phyloP scores from a whole-genome alignment of 2,888 invertebrate species.

The Parnassius mnemosyne region DNA sequence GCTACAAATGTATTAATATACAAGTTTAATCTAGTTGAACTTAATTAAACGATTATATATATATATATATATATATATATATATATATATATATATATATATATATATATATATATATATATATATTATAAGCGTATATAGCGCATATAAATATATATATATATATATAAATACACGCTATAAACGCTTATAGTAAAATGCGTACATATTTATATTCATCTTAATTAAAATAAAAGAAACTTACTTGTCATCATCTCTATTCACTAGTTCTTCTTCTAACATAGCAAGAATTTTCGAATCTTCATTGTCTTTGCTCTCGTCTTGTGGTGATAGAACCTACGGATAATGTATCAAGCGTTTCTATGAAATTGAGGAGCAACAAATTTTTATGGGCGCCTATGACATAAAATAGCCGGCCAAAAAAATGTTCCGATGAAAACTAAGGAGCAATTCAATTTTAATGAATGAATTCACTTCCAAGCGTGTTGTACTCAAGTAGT shows the following conservation, averaged over 20 bases:
- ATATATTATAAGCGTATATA: too few species aligned
- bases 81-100: too few species aligned
- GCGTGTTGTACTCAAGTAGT: slow-evolving; percentile 15
- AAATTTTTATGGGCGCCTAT: slow-evolving; percentile 49
- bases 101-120: too few species aligned
- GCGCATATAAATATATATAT: too few species aligned
- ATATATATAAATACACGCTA: too few species aligned
- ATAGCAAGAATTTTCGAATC: slow-evolving; percentile 87
- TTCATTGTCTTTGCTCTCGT: slow-evolving; percentile 81
- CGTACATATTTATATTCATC: slow-evolving; percentile 24
- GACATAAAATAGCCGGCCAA: slow-evolving; percentile 34
- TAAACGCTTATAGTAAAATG: too few species aligned
- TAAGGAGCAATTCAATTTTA: slow-evolving; percentile 31
- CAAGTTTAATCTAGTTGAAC: too few species aligned
- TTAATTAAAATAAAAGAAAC: slow-evolving; percentile 37
- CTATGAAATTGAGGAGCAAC: slow-evolving; percentile 66
- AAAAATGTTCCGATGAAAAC: slow-evolving; percentile 31
- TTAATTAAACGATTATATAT: too few species aligned
- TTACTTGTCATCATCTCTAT: slow-evolving; percentile 91
- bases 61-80: too few species aligned
- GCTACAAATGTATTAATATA: slow-evolving; percentile 19
- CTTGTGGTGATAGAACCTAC: slow-evolving; percentile 74
- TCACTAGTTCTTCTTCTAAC: slow-evolving; percentile 91
- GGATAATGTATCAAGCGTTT: slow-evolving; percentile 68
- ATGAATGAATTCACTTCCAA: slow-evolving; percentile 29